phyloP scores from a whole-genome alignment of 2,113 vertebrate genomes.

The Sminthopsis crassicaudata region DNA sequence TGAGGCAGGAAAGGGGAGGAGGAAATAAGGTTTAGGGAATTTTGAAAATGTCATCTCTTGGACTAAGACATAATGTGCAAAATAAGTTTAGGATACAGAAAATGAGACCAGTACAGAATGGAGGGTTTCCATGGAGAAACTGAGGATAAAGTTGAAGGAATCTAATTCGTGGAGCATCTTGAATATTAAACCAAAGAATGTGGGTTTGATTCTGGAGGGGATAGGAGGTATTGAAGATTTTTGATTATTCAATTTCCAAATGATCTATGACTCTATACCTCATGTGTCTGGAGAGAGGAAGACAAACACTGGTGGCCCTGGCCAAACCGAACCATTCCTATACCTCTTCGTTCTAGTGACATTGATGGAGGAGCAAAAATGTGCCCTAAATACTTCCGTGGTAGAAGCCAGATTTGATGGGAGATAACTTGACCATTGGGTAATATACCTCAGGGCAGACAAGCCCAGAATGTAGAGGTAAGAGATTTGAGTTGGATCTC shows the following conservation, averaged over 20 bases:
- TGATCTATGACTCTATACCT: neutral
- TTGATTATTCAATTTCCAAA: neutral
- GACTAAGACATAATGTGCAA: neutral
- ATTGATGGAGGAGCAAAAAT: neutral
- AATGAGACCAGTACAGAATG: neutral
- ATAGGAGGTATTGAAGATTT: neutral
- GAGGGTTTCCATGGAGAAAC: neutral
- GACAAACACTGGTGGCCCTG: neutral
- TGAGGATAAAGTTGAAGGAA: neutral
- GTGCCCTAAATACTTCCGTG: neutral
- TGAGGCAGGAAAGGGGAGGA: neutral
- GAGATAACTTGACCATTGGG: neutral
- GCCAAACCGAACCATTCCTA: neutral
- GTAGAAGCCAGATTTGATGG: neutral
- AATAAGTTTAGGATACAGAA: neutral
- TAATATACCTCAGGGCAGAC: neutral
- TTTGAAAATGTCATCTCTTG: neutral
- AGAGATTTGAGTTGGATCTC: neutral
- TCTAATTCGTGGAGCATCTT: neutral
- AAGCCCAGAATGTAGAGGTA: neutral
- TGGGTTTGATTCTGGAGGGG: neutral
- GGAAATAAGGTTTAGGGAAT: neutral
- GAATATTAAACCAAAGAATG: neutral
- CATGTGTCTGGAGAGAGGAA: neutral
- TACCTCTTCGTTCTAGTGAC: neutral